These are phyloP conservation scores for Lycocerus yunnanus DNA, from an alignment of 2,888 invertebrate species.

Conservation along the genomic window DNA sequence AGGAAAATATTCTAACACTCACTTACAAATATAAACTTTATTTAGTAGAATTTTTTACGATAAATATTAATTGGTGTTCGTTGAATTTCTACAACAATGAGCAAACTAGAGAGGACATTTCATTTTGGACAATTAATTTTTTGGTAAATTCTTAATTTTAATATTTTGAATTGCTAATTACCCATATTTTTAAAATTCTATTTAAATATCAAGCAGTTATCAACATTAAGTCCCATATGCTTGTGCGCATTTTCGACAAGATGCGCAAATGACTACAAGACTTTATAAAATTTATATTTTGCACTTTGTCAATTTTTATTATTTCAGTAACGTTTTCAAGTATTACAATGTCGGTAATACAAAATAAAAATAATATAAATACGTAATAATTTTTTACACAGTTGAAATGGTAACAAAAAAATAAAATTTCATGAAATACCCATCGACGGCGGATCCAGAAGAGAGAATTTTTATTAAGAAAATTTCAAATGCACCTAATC, in stretches of 20 bases:
- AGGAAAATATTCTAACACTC: constrained; percentile 10
- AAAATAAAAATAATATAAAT: background rate
- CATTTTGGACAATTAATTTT: constrained; percentile 1
- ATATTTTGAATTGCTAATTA: background rate
- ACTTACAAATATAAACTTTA: constrained; percentile 19
- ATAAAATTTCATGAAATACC: background rate
- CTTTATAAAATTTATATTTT: background rate
- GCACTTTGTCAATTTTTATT: background rate
- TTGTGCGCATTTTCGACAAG: background rate
- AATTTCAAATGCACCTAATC: background rate
- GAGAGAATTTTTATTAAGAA: background rate
- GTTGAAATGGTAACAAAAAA: background rate
- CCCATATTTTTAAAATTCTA: background rate
- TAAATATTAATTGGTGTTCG: constrained; percentile 25
- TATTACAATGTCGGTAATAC: background rate
- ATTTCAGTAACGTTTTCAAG: background rate
- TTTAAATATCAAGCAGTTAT: background rate
- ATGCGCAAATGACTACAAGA: background rate
- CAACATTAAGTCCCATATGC: background rate
- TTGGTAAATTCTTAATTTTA: background rate
- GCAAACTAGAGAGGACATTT: constrained; percentile 22
- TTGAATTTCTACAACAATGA: constrained; percentile 25
- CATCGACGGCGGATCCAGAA: background rate
- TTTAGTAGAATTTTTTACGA: constrained; percentile 6
- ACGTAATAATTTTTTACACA: background rate